Base-by-base conservation (phyloP, 2,888 invertebrate species). In the Aleiodes alternator region DNA sequence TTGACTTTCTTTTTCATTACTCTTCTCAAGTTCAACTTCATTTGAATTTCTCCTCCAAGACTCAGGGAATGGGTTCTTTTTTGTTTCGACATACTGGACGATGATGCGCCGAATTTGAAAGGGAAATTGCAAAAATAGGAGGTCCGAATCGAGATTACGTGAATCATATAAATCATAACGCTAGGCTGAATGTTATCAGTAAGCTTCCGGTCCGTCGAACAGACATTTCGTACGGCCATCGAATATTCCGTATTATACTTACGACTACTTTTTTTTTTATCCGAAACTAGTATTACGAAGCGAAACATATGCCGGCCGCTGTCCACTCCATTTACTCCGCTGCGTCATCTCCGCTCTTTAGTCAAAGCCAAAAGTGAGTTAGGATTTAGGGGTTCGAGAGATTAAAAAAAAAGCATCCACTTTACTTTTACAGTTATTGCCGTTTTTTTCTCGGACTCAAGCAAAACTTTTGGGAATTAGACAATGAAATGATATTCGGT, bases 251-350 rank as follows among this genome's bases (percentile, higher is more conserved):
- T 73, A 71, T 80, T 77, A 71, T 69, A 72, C 72, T 73, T 23
- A 50, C 14, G 43, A 64, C 12, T 50, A 23, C 12, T 16, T n/a
- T 38, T 64, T 53, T 69, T 43, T 57, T 16, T 31, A 53, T 57
- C n/a, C n/a, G 2, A 59, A 48, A 43, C 31, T 59, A 34, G 31
- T 51, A 61, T 72, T 59, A 38, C 59, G 56, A 76, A 74, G 80
- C 85, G 82, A 81, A 86, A 86, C 89, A 89, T 89, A 89, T 89
- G 89, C 88, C 85, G 89, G 82, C 89, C 89, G 88, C 87, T 89
- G 89, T 89, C 89, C 89, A 89, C 88, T 86, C 89, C 89, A 89
- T 89, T 89, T 88, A 88, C 88, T 84, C 84, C 80, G 86, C 83
- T 82, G 81, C 83, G 82, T 86, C 86, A 85, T 84, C 80, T 76